Evolutionary conservation across 2,888 invertebrate species (phyloP), one percentile per base, ranked within the genome.

Genomic region (Synanthedon vespiformis): DNA sequence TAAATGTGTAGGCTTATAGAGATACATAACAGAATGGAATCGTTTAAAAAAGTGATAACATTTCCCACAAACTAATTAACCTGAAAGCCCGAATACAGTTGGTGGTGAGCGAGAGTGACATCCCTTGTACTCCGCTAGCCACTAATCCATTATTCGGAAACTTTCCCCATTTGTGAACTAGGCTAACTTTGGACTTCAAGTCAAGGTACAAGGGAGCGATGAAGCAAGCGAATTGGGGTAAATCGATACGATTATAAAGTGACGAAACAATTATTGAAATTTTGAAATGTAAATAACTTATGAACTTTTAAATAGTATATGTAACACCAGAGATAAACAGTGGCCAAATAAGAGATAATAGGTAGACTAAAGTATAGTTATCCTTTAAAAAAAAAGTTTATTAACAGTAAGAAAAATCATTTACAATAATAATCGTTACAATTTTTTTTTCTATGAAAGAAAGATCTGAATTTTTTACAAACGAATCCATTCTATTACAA

Each of bases 121-220:
- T 44, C 44, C 44, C 44, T 12, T 44, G 44, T 44, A 44, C 50
- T 50, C 44, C 51, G 54, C 53, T 54, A 52, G 40, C 40, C 50
- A 34, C 49, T 55, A 53, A 60, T 59, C 58, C 62, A 65, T 65
- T 66, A 66, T 63, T 64, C 60, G 59, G 54, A 58, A 68, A 68
- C 59, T 68, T 68, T 68, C 61, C 63, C 59, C 63, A 63, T 66
- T 59, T 53, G 53, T 52, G 40, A 52, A 40, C 49, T 41, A 48
- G 40, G 52, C 51, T 50, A 51, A 50, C 18, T 44, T 44, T 44
- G 13, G 44, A 6, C 14, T 44, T 13, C 14, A 44, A 44, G n/a
- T 34, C 10, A 34, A 44, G n/a, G n/a, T 44, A 44, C 44, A 41
- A 41, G 6, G 41, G 41, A 41, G 41, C 41, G n/a, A 13, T 41